Evolutionary conservation across 2,797 vertebrate genomes (phyloP).

Genomic region (Moxostoma hubbsi): DNA sequence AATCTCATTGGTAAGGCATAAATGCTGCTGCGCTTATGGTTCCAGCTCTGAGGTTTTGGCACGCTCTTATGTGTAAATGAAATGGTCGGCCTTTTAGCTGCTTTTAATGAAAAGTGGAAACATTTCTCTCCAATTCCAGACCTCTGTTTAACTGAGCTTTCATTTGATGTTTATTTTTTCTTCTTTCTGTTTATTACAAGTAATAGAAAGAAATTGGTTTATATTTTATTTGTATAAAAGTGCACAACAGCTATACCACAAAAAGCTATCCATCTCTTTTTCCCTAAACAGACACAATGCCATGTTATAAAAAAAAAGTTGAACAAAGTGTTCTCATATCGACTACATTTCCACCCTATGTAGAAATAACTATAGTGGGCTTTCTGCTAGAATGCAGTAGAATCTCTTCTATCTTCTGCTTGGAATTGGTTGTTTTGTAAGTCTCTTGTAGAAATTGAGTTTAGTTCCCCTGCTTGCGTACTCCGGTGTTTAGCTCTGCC

Average conservation of each 20-base stretch:
- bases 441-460: not conserved
- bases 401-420: not conserved
- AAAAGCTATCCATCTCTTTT: not conserved
- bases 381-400: not conserved
- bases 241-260: not conserved
- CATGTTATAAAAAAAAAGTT: not conserved
- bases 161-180: constrained; percentile 16
- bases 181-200: not conserved
- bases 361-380: not conserved
- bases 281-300: not conserved
- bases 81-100: constrained; percentile 10
- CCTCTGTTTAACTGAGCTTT: constrained; percentile 27
- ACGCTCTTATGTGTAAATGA: constrained; percentile 7
- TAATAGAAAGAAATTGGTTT: not conserved
- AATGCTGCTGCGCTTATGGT: not conserved
- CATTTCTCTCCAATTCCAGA: constrained; percentile 5
- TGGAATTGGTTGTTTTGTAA: not conserved
- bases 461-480: not conserved
- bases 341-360: not conserved
- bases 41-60: constrained; percentile 31
- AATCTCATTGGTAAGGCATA: constrained; percentile 12
- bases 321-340: not conserved
- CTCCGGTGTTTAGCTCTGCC: not conserved
- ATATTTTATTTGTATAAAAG: constrained; percentile 7
- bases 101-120: constrained; percentile 39